phyloP scores from a whole-genome alignment of 2,113 vertebrate species.

The Entomyzon cyanotis region DNA sequence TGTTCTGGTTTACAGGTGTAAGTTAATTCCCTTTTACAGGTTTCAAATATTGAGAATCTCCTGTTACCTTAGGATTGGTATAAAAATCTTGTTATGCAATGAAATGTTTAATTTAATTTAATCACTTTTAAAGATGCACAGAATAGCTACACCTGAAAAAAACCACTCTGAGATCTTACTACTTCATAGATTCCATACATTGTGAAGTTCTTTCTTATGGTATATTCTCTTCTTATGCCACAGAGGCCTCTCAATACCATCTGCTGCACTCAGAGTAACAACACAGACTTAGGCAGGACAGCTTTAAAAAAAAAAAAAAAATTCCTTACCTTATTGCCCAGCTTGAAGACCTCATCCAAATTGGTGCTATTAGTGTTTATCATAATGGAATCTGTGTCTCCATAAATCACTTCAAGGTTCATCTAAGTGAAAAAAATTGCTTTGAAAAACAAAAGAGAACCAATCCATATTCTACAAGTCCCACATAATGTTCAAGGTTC shows the following conservation, averaged over 20 bases:
- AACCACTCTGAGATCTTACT: not conserved
- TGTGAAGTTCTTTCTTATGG: not conserved
- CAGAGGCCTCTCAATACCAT: not conserved
- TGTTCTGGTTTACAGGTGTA: not conserved
- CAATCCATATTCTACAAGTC: not conserved
- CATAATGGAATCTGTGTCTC: constrained; percentile 99
- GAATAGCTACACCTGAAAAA: not conserved
- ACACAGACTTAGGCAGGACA: not conserved
- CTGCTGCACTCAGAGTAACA: not conserved
- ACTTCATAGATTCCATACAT: not conserved
- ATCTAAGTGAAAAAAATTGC: constrained; percentile 79
- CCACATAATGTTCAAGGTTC: not conserved
- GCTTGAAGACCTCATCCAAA: constrained; percentile 93
- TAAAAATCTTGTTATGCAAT: not conserved
- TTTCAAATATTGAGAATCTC: not conserved
- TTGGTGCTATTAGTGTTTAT: constrained; percentile 94
- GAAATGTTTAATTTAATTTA: not conserved
- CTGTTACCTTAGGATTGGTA: not conserved
- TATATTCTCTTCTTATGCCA: not conserved
- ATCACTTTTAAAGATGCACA: not conserved
- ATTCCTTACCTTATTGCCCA: constrained; percentile 90
- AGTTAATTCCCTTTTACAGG: not conserved
- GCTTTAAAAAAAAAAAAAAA: not conserved
- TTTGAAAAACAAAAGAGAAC: constrained; percentile 2
- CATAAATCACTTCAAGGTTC: constrained; percentile 98